These are phyloP conservation scores for Tyto alba DNA, from an alignment of 2,113 vertebrate genomes.

Conservation along the genomic window DNA sequence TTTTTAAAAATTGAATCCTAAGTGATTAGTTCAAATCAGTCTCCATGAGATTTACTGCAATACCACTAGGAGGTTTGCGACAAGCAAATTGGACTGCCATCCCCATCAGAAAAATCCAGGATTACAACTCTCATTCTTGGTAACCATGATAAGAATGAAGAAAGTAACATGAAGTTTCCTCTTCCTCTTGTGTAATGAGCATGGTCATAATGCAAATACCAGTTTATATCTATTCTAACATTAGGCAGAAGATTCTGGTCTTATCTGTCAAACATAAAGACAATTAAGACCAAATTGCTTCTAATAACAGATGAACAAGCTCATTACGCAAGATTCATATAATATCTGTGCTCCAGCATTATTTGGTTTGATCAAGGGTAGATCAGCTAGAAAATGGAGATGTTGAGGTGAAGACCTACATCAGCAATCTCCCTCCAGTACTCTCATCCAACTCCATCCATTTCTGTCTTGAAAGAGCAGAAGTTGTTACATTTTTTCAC, in stretches of 20 bases:
- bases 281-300: not conserved
- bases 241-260: not conserved
- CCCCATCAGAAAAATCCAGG: not conserved
- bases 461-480: not conserved
- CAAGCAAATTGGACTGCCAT: not conserved
- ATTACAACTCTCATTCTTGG: not conserved
- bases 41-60: not conserved
- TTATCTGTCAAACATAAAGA: not conserved
- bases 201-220: not conserved
- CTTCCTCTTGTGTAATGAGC: not conserved
- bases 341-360: not conserved
- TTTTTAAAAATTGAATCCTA: not conserved
- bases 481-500: not conserved
- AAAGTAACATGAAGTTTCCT: not conserved
- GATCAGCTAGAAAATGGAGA: not conserved
- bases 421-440: not conserved
- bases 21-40: not conserved
- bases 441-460: not conserved
- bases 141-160: not conserved
- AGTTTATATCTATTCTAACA: not conserved
- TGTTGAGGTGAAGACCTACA: not conserved
- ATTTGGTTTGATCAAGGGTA: not conserved
- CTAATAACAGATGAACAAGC: not conserved
- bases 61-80: not conserved
- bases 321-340: not conserved